Evolutionary conservation across 2,113 vertebrate genomes (phyloP).

Genomic region (Boulengeromyrus knoepffleri): DNA sequence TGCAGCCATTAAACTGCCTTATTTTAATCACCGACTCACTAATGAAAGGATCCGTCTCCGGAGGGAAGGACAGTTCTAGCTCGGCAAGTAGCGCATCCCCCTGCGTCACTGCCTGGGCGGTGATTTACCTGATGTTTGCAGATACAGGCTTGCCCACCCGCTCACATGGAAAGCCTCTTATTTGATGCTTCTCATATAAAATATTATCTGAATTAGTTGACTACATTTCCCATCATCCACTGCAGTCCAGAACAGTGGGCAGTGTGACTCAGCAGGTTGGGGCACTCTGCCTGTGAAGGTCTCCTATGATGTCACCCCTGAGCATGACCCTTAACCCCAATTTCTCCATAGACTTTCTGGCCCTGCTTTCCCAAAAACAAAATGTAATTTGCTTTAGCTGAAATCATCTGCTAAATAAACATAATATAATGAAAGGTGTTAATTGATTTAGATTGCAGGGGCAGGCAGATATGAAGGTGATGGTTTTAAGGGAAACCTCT

Average conservation of each 20-base stretch:
- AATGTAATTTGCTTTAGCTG: background rate
- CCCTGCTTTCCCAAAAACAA: background rate
- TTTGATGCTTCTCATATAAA: background rate
- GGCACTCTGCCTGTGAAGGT: background rate
- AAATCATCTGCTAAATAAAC: no score
- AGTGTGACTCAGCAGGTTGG: background rate
- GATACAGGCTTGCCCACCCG: background rate
- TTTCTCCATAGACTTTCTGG: background rate
- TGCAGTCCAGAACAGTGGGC: background rate
- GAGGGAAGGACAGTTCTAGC: background rate
- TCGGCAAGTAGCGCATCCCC: background rate
- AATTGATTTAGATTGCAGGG: no score
- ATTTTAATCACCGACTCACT: background rate
- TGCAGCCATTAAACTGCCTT: background rate
- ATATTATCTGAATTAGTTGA: background rate
- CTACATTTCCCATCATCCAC: background rate
- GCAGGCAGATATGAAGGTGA: no score
- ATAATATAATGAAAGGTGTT: no score
- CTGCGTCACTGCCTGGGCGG: background rate
- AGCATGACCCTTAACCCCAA: background rate
- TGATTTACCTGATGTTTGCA: background rate
- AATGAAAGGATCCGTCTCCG: background rate
- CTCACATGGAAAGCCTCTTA: background rate
- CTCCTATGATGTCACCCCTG: no score
- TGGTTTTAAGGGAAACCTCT: no score